phyloP scores from a whole-genome alignment of 2,113 vertebrate genomes.

The Chaenogobius annularis region DNA sequence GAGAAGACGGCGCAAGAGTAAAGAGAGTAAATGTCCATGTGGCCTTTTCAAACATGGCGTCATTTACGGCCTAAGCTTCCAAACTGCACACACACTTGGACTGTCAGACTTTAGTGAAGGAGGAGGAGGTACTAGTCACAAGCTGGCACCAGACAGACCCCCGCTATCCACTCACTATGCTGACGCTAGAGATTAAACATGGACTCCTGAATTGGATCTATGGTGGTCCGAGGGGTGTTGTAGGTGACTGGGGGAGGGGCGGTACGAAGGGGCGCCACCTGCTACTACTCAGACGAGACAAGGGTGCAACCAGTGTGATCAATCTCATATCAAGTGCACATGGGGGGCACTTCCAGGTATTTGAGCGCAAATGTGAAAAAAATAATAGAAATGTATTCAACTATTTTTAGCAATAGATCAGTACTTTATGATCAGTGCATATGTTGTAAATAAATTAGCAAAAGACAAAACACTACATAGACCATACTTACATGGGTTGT shows the following conservation, averaged over 20 bases:
- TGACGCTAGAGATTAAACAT: constrained; percentile 77
- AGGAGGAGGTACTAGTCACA: constrained; percentile 65
- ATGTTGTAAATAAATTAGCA: neutral
- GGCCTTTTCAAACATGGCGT: constrained; percentile 65
- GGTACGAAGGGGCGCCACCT: constrained; percentile 65
- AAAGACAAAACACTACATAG: too few relatives aligned
- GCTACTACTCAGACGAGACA: constrained; percentile 71
- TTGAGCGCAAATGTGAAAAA: neutral
- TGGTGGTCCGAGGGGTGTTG: constrained; percentile 33
- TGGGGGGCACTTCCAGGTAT: neutral
- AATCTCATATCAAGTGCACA: constrained; percentile 14
- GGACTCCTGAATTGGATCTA: constrained; percentile 44
- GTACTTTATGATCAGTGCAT: neutral
- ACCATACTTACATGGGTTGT: too few relatives aligned
- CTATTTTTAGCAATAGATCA: neutral
- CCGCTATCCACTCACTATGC: constrained; percentile 62
- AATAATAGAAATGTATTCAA: neutral
- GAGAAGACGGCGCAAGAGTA: constrained; percentile 45
- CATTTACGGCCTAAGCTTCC: constrained; percentile 45
- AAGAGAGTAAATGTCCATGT: constrained; percentile 21
- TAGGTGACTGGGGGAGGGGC: constrained; percentile 67
- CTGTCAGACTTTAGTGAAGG: constrained; percentile 47
- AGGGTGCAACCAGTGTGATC: constrained; percentile 29
- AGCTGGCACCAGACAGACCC: constrained; percentile 75
- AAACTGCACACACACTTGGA: constrained; percentile 19